These are phyloP conservation scores for Porphyrio hochstetteri DNA, from an alignment of 2,113 vertebrate species.

Conservation along the genomic window DNA sequence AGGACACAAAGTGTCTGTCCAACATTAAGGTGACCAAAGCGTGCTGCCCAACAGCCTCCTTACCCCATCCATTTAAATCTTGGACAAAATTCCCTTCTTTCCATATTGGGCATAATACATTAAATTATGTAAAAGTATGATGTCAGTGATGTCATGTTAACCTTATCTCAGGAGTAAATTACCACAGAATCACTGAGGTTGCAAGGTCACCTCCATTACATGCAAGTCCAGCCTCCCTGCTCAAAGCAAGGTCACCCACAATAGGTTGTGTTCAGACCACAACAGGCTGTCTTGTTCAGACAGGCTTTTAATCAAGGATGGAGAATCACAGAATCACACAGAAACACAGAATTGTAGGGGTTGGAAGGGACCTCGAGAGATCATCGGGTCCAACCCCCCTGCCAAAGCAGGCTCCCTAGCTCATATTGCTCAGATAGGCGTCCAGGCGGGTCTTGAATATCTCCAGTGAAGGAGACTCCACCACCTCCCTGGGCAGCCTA, in stretches of 20 bases:
- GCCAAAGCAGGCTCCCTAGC: no score
- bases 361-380: no score
- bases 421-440: no score
- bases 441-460: no score
- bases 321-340: no score
- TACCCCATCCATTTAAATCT: background rate
- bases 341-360: no score
- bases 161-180: background rate
- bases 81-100: background rate
- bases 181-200: background rate
- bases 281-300: background rate
- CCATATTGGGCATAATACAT: background rate
- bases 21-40: background rate
- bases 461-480: no score
- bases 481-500: no score
- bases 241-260: background rate
- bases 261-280: background rate
- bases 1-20: background rate
- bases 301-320: background rate
- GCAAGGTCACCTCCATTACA: background rate
- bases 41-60: background rate
- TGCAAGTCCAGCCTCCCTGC: background rate
- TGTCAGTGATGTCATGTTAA: background rate
- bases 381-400: no score
- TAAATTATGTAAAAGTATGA: background rate